These are phyloP conservation scores for Brachypodius melanocephalos DNA, from an alignment of 2,113 vertebrate genomes.

Conservation along the genomic window DNA sequence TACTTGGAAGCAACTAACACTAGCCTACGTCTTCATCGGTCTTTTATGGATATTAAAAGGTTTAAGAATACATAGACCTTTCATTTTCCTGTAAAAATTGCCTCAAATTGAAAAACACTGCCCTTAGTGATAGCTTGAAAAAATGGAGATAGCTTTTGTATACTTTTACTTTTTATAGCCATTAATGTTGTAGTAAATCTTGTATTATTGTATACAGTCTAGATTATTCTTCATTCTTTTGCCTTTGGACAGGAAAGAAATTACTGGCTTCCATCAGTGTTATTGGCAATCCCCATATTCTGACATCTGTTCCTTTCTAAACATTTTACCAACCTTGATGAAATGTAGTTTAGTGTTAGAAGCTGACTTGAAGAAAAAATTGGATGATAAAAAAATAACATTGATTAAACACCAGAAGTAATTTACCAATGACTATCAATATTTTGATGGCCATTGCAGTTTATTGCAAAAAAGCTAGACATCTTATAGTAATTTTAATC, in stretches of 20 bases:
- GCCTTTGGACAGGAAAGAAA: constrained; percentile 87
- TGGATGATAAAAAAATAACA: constrained; percentile 73
- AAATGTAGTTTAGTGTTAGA: constrained; percentile 77
- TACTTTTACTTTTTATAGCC: constrained; percentile 70
- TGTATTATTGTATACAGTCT: constrained; percentile 67
- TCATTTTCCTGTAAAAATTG: constrained; percentile 58
- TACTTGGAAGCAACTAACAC: constrained; percentile 67
- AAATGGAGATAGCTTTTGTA: constrained; percentile 67
- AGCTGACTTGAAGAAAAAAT: constrained; percentile 69
- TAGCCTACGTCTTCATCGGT: constrained; percentile 63
- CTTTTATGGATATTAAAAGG: constrained; percentile 68
- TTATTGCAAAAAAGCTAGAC: constrained; percentile 65
- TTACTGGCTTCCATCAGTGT: constrained; percentile 91
- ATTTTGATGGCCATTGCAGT: constrained; percentile 66
- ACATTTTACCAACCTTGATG: constrained; percentile 92
- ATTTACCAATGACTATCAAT: constrained; percentile 69
- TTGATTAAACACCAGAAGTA: constrained; percentile 73
- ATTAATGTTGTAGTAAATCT: constrained; percentile 73
- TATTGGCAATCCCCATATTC: constrained; percentile 86
- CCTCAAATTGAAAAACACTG: constrained; percentile 70
- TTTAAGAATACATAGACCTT: constrained; percentile 69
- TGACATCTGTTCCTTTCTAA: constrained; percentile 97
- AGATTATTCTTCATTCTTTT: constrained; percentile 83
- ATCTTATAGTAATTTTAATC: constrained; percentile 69
- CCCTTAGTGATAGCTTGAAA: constrained; percentile 55